These are phyloP conservation scores for Ariolimax columbianus DNA, from an alignment of 2,888 invertebrate species.

Conservation along the genomic window DNA sequence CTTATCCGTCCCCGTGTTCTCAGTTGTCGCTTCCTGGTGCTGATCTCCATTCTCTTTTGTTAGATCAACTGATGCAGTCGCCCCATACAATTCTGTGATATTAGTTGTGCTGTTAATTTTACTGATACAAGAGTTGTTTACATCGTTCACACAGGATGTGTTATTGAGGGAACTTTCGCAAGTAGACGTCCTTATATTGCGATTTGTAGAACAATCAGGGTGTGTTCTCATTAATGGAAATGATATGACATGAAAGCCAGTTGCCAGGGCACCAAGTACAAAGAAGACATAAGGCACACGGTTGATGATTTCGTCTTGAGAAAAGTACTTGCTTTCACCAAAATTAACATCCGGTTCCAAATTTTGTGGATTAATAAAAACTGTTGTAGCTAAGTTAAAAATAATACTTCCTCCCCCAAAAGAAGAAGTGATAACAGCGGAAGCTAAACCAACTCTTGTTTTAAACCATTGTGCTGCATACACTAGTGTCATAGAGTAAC, in stretches of 20 bases:
- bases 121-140: background rate
- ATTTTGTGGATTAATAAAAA: constrained; percentile 23
- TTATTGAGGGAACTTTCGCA: too few species aligned
- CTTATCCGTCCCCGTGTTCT: background rate
- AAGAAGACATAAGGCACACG: constrained; percentile 23
- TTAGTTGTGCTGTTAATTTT: background rate
- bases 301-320: background rate
- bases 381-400: constrained; percentile 1
- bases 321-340: constrained; percentile 23
- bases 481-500: background rate
- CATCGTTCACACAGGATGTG: too few species aligned
- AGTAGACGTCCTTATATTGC: background rate
- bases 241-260: background rate
- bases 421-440: background rate
- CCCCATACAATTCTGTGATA: background rate
- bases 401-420: constrained; percentile 21
- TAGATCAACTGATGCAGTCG: background rate
- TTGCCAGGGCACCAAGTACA: background rate
- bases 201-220: constrained; percentile 1
- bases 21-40: background rate
- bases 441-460: background rate
- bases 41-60: background rate
- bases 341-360: background rate
- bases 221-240: constrained; percentile 16
- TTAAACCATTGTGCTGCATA: constrained; percentile 8